Evolutionary conservation across 2,888 invertebrate genomes (phyloP), one percentile per base, ranked within the genome.

Genomic region (Cylindroiulus punctatus): DNA sequence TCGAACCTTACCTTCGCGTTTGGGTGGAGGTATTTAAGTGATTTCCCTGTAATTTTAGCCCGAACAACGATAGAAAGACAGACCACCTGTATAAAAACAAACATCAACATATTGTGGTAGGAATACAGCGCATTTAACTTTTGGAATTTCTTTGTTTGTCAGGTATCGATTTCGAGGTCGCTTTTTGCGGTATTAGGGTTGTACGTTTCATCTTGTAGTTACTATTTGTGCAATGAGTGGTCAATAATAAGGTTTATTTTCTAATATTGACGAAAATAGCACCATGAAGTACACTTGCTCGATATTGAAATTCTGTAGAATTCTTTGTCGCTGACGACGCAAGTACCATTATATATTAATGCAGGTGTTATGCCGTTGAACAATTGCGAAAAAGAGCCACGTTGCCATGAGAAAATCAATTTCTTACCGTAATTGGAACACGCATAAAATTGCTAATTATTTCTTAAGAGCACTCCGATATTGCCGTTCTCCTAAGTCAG

Each of bases 401-500:
- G 65, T 65, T 65, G 65, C 65, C 65, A 65, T 26, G 65, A 65
- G 65, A 65, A 65, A 65, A 65, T 65, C 65, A 65, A 65, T 65
- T 26, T 65, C 65, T 65, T 26, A 8, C 22, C 26, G 26, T 26
- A 26, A 65, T 65, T 26, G 65, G 10, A 65, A 65, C 19, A n/a
- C 19, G 65, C 65, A 65, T 65, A 65, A 65, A 65, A 65, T 65
- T 65, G 65, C 65, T 65, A 65, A 65, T 65, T 65, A 65, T 65
- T 65, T 65, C 65, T 65, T 65, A 65, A 65, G 65, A n/a, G 65
- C 65, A 26, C 65, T 65, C 26, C 65, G 65, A 65, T 26, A 65
- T 65, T 22, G 65, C 65, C 65, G 26, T 65, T 65, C 26, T 26
- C 26, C 65, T 26, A 65, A 65, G 52, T n/a, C 19, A 52, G 52